Percentiles rank a stretch among this genome's conserved stretches.
Evolutionary conservation across 2,113 vertebrate genomes (phyloP).

Genomic region (Catharus bicknelli): DNA sequence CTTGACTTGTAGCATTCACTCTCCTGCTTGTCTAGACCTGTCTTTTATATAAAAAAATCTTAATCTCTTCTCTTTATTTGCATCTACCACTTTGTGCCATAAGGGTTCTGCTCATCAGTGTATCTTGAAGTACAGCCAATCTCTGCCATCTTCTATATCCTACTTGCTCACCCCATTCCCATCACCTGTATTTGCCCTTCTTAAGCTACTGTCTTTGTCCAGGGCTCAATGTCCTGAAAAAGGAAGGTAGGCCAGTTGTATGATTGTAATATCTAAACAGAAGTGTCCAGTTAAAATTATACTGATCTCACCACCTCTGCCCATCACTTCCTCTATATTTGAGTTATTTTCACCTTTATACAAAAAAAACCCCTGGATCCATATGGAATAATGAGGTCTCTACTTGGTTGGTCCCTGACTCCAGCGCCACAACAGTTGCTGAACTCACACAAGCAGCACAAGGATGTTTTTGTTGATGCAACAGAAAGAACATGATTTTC

Average conservation of each 20-base stretch:
- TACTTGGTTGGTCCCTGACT: not conserved
- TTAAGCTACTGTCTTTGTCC: not conserved
- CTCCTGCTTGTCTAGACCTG: not conserved
- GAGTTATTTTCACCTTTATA: not conserved
- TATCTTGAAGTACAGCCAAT: not conserved
- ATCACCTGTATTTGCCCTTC: not conserved
- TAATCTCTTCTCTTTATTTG: not conserved
- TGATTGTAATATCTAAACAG: not conserved
- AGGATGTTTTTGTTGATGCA: not conserved
- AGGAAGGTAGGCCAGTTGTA: not conserved
- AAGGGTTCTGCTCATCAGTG: not conserved
- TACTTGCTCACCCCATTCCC: not conserved
- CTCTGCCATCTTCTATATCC: not conserved
- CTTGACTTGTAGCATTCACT: not conserved
- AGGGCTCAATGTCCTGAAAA: not conserved
- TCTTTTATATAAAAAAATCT: not conserved
- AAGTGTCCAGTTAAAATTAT: not conserved
- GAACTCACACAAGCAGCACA: not conserved
- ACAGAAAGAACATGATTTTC: not conserved
- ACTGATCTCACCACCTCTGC: not conserved
- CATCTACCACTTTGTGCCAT: not conserved
- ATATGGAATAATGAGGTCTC: not conserved
- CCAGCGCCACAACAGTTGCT: not conserved
- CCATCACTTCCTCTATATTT: not conserved
- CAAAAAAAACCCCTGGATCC: not conserved